Conservation (phyloP, 2,888 invertebrate species). For the Argynnis bischoffii region DNA sequence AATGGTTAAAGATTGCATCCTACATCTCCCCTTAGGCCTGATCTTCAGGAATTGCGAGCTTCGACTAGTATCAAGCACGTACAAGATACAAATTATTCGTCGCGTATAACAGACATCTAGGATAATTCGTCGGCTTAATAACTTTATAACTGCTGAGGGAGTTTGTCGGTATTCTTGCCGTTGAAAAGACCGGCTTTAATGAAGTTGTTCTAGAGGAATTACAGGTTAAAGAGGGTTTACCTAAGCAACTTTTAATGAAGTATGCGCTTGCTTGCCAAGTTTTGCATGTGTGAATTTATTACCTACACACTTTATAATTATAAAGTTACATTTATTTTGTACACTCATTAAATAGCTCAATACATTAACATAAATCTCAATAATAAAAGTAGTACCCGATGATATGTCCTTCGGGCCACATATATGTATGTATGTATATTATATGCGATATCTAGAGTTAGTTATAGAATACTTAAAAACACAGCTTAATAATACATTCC, state of each 20-base stretch:
- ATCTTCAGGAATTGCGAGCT: conserved; percentile 17
- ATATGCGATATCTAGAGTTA: too few relatives aligned
- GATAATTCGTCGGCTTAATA: conserved; percentile 38
- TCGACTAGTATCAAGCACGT: conserved; percentile 11
- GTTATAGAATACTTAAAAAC: too few relatives aligned
- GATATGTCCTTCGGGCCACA: too few relatives aligned
- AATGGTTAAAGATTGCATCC: conserved; percentile 10
- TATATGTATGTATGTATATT: too few relatives aligned
- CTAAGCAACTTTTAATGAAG: conserved; percentile 28
- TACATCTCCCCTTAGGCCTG: conserved; percentile 11
- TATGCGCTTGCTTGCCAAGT: conserved; percentile 17
- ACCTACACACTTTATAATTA: not conserved
- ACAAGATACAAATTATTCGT: conserved; percentile 25
- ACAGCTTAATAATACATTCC: too few relatives aligned
- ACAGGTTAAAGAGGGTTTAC: conserved; percentile 25
- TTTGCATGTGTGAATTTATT: conserved; percentile 13
- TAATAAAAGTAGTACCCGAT: too few relatives aligned
- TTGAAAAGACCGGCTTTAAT: conserved; percentile 30
- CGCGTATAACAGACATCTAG: conserved; percentile 29
- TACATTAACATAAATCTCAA: too few relatives aligned
- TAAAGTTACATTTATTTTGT: not conserved
- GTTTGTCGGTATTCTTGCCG: conserved; percentile 21
- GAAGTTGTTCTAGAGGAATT: conserved; percentile 32
- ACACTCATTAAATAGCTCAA: not conserved
- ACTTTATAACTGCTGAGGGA: conserved; percentile 29